phyloP scores from a whole-genome alignment of 2,888 invertebrate genomes.

The Lucinisca nassula region DNA sequence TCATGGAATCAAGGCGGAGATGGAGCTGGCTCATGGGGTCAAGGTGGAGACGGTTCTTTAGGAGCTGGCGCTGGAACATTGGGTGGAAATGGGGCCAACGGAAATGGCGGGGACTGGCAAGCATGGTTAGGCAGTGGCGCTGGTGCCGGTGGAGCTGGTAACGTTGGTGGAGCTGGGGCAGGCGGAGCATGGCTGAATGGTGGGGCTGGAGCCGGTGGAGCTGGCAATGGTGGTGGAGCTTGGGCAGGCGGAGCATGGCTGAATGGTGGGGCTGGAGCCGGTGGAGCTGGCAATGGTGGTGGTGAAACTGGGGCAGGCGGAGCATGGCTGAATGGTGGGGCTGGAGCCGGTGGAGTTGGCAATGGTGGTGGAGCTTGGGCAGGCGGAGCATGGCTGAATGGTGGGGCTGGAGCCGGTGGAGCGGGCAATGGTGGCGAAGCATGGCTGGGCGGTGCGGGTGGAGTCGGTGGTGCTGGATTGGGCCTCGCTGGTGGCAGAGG shows the following conservation, averaged over 20 bases:
- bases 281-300: not conserved
- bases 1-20: not conserved
- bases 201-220: not conserved
- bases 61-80: not conserved
- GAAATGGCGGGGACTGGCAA: not conserved
- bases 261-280: not conserved
- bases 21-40: not conserved
- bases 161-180: not conserved
- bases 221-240: not conserved
- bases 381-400: not conserved
- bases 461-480: not conserved
- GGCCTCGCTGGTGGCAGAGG: not conserved
- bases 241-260: not conserved
- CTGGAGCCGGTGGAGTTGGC: not conserved
- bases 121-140: not conserved
- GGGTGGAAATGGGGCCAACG: not conserved
- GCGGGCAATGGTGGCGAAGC: not conserved
- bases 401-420: not conserved
- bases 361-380: not conserved
- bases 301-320: not conserved
- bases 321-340: not conserved
- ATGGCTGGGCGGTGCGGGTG: not conserved
- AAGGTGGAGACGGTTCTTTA: not conserved
- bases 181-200: not conserved
- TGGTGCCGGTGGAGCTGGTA: not conserved